Evolutionary conservation across 2,113 vertebrate species (phyloP).

Genomic region (Pagrus major): DNA sequence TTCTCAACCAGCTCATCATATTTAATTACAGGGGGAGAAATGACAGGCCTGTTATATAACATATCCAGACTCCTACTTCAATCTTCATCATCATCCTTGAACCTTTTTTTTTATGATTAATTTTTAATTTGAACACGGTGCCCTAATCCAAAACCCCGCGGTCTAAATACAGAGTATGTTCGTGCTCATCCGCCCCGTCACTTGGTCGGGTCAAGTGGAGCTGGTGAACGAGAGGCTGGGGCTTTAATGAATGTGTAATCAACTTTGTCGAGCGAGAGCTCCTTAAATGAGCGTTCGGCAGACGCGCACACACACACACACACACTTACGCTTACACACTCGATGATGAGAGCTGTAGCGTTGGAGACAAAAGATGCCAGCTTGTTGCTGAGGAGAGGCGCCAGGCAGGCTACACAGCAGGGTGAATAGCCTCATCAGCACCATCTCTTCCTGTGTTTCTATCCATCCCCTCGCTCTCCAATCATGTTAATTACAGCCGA

Average conservation of each 20-base stretch:
- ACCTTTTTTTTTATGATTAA: conserved; percentile 7
- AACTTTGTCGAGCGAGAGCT: conserved; percentile 59
- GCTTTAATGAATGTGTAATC: conserved; percentile 74
- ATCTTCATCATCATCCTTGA: conserved; percentile 8
- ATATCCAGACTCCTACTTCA: too few species aligned
- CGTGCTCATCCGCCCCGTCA: conserved; percentile 9
- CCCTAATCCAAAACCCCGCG: conserved; percentile 3
- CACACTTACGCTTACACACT: conserved; percentile 21
- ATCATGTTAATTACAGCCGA: conserved; percentile 73
- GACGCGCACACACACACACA: conserved; percentile 15
- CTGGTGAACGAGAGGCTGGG: conserved; percentile 30
- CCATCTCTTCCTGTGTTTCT: conserved; percentile 63
- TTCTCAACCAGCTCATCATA: not conserved
- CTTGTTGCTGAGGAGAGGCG: conserved; percentile 55
- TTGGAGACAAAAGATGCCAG: conserved; percentile 57
- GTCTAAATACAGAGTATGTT: conserved; percentile 7
- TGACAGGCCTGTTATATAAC: conserved; percentile 1
- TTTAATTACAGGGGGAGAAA: conserved; percentile 1
- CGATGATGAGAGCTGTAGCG: conserved; percentile 31
- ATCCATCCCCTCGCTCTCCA: conserved; percentile 61
- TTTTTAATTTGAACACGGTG: not conserved
- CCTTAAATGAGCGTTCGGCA: conserved; percentile 46
- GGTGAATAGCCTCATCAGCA: conserved; percentile 73
- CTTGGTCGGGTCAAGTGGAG: conserved; percentile 45
- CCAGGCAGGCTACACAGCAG: conserved; percentile 52